phyloP scores from a whole-genome alignment of 2,888 invertebrate species.

The Crioceris asparagi region DNA sequence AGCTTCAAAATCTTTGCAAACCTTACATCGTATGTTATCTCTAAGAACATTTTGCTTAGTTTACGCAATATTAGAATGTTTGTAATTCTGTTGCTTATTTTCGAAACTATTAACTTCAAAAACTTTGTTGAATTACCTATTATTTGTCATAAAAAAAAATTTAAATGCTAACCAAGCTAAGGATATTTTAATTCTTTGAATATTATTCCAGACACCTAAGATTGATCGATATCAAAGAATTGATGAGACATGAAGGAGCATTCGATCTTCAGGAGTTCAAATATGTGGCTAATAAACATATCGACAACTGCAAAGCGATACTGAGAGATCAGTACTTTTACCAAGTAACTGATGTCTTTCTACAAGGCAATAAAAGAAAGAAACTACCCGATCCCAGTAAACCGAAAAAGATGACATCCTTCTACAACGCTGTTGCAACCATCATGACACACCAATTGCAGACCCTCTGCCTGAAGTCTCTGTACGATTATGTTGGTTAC shows the following conservation, averaged over 20 bases:
- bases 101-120: no score
- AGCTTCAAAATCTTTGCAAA: no score
- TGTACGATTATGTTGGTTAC: constrained; percentile 66
- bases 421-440: constrained; percentile 75
- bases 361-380: constrained; percentile 55
- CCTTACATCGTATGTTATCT: no score
- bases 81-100: no score
- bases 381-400: constrained; percentile 57
- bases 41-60: no score
- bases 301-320: constrained; percentile 56
- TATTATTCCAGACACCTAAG: constrained; percentile 44
- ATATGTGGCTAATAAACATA: constrained; percentile 43
- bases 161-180: no score
- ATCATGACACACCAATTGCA: constrained; percentile 86
- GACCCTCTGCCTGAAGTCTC: constrained; percentile 66
- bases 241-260: constrained; percentile 49
- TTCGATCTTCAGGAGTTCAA: constrained; percentile 60
- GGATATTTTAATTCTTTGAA: no score
- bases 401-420: constrained; percentile 55
- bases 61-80: no score
- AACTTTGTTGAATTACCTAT: no score
- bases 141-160: no score
- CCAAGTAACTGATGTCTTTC: constrained; percentile 50
- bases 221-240: constrained; percentile 48
- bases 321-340: constrained; percentile 57